phyloP scores from a whole-genome alignment of 1,140 invertebrate genomes.

The Micrasema longulum region DNA sequence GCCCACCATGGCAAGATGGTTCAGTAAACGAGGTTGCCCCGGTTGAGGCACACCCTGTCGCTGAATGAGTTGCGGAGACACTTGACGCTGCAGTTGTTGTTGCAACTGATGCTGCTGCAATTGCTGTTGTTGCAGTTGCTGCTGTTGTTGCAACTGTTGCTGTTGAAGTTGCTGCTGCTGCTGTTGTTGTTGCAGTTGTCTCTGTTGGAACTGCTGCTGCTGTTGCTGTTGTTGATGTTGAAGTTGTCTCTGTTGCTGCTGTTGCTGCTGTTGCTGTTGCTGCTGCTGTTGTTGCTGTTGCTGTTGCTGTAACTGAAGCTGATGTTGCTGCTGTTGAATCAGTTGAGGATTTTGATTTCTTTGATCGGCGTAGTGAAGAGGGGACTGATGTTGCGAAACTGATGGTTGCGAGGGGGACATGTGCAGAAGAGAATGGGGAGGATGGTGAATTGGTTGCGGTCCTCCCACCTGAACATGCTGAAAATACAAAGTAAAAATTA shows the following conservation, averaged over 20 bases:
- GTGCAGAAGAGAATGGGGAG: constrained; percentile 45
- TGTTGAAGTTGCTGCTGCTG: constrained; percentile 57
- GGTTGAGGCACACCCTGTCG: constrained; percentile 33
- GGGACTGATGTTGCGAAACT: constrained; percentile 57
- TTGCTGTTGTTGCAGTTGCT: constrained; percentile 59
- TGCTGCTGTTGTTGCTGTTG: constrained; percentile 56
- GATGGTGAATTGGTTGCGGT: constrained; percentile 44
- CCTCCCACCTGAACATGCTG: constrained; percentile 46
- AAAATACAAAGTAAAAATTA: constrained; percentile 10
- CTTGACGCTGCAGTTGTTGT: constrained; percentile 57
- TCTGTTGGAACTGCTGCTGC: constrained; percentile 58
- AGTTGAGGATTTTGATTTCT: constrained; percentile 65
- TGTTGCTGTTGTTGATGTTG: constrained; percentile 62
- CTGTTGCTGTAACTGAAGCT: constrained; percentile 57
- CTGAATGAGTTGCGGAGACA: constrained; percentile 43
- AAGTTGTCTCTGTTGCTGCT: constrained; percentile 60
- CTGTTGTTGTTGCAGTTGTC: constrained; percentile 56
- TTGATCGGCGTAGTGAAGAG: constrained; percentile 59
- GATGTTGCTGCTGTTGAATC: constrained; percentile 56
- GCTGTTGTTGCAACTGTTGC: constrained; percentile 56
- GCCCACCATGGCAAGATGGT: constrained; percentile 32
- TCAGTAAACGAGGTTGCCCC: constrained; percentile 40
- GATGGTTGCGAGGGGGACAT: constrained; percentile 38
- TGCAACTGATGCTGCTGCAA: constrained; percentile 52
- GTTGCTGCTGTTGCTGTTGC: constrained; percentile 59